Conservation (phyloP, 1,140 invertebrate species). For the Drosophila gunungcola region DNA sequence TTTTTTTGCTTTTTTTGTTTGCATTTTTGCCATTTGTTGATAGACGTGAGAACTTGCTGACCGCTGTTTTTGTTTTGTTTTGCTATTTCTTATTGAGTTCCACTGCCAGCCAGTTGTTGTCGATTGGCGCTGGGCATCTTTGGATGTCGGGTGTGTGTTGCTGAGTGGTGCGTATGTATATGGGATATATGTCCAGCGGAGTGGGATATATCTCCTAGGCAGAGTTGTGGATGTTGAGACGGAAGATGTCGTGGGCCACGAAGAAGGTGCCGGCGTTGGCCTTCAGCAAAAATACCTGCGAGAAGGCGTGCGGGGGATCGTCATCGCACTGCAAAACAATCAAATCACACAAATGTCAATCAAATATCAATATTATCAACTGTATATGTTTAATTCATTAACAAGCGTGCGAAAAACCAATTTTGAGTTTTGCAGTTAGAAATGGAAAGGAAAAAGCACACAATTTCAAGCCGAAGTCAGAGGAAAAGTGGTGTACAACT, state of each 20-base stretch:
- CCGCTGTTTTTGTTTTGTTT: constrained; percentile 18
- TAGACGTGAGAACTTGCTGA: constrained; percentile 58
- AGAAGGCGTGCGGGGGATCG: constrained; percentile 95
- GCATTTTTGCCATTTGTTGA: constrained; percentile 42
- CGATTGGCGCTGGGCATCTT: constrained; percentile 36
- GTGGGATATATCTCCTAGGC: constrained; percentile 85
- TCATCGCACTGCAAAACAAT: constrained; percentile 92
- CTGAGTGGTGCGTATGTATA: constrained; percentile 13
- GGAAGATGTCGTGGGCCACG: constrained; percentile 96
- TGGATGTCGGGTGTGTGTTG: constrained; percentile 34
- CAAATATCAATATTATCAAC: background rate
- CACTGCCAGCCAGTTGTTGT: constrained; percentile 5
- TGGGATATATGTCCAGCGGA: background rate
- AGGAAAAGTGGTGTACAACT: background rate
- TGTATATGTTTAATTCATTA: constrained; percentile 3
- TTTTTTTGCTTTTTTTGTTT: constrained; percentile 11
- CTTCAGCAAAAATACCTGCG: constrained; percentile 95
- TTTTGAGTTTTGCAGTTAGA: background rate
- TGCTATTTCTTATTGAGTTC: constrained; percentile 2
- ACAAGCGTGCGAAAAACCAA: constrained; percentile 38
- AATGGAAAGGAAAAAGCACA: background rate
- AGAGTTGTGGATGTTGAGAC: constrained; percentile 94
- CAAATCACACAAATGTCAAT: constrained; percentile 15
- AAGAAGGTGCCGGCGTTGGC: constrained; percentile 93
- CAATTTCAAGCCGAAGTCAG: constrained; percentile 2